Conservation (phyloP, 2,888 invertebrate genomes). For the Cephonodes hylas region DNA sequence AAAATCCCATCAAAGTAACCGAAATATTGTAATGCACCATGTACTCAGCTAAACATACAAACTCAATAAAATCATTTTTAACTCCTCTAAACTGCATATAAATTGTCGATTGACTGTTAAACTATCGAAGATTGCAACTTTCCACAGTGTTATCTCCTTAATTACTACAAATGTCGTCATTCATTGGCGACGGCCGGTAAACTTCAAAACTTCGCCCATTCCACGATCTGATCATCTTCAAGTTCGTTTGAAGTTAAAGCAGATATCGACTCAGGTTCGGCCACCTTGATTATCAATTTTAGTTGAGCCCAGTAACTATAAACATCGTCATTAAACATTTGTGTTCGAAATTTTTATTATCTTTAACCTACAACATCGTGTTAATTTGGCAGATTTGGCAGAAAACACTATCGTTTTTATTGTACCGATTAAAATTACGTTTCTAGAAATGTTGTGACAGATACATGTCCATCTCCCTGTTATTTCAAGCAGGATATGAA, state of each 20-base stretch:
- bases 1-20: too few relatives aligned
- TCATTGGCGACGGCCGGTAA: constrained; percentile 29
- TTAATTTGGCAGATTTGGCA: too few relatives aligned
- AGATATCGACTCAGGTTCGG: not conserved
- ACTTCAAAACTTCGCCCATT: constrained; percentile 40
- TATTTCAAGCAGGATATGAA: too few relatives aligned
- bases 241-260: constrained; percentile 22
- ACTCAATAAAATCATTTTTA: not conserved
- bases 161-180: constrained; percentile 19
- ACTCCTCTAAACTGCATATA: not conserved
- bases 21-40: not conserved
- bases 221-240: constrained; percentile 26
- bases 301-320: not conserved
- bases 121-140: constrained; percentile 17
- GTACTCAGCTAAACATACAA: not conserved
- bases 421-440: too few relatives aligned
- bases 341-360: not conserved
- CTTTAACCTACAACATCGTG: not conserved
- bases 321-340: not conserved
- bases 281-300: not conserved
- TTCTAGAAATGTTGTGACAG: too few relatives aligned
- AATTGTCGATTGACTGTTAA: constrained; percentile 10
- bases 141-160: constrained; percentile 17
- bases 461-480: too few relatives aligned
- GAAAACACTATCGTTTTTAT: too few relatives aligned